Percentiles rank a stretch among this genome's conserved stretches.
These are phyloP conservation scores for Formica exsecta DNA, from an alignment of 1,140 invertebrate genomes.

Conservation along the genomic window DNA sequence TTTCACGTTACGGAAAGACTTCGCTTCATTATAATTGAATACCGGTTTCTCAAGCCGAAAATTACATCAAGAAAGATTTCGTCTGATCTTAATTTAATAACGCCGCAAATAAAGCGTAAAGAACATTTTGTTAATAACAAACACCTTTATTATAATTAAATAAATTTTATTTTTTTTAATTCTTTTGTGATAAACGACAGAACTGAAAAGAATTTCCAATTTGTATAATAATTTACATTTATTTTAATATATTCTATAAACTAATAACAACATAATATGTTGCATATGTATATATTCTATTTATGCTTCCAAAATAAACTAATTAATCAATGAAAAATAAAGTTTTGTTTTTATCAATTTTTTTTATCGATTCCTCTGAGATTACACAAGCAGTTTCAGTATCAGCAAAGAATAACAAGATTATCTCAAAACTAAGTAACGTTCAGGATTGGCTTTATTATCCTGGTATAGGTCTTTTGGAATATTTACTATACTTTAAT, in stretches of 20 bases:
- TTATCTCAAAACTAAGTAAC: conserved; percentile 18
- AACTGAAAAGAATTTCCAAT: background rate
- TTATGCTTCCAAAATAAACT: too few relatives aligned
- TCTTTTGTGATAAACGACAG: background rate
- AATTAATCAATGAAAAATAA: conserved; percentile 3
- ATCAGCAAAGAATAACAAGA: background rate
- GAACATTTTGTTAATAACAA: background rate
- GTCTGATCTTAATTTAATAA: background rate
- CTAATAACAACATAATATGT: too few relatives aligned
- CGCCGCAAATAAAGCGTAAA: background rate
- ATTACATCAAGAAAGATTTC: background rate
- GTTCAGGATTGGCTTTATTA: background rate
- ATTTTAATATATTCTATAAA: background rate
- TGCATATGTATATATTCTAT: too few relatives aligned
- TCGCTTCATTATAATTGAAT: conserved; percentile 14
- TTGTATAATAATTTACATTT: conserved; percentile 34
- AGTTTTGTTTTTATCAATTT: background rate
- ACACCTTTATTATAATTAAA: conserved; percentile 2
- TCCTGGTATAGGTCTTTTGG: background rate
- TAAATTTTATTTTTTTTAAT: background rate
- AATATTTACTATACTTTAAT: conserved; percentile 21
- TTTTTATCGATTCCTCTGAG: background rate
- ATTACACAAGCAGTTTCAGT: background rate
- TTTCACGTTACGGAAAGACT: conserved; percentile 1
- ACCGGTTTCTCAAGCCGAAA: background rate